Percentiles rank a stretch among this genome's conserved stretches.
Conservation (phyloP, 2,797 vertebrate species). For the Nyctibius grandis region DNA sequence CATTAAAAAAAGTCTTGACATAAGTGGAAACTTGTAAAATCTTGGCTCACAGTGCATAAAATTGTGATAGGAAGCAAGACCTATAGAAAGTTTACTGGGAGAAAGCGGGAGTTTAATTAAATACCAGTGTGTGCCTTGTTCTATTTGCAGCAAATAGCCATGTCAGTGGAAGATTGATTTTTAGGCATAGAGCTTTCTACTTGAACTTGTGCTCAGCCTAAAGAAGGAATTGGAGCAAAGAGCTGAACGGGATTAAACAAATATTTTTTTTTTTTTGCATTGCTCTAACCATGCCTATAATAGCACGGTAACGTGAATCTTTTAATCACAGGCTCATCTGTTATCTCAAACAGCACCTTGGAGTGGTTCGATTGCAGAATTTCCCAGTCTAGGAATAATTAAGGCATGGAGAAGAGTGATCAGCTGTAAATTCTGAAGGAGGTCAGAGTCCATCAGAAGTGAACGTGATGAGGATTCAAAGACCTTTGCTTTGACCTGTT, state of each 20-base stretch:
- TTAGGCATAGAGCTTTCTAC: background rate
- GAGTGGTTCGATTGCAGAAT: background rate
- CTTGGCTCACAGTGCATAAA: background rate
- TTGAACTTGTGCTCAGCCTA: background rate
- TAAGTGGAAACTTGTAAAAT: background rate
- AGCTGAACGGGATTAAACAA: background rate
- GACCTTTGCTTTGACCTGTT: background rate
- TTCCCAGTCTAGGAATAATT: background rate
- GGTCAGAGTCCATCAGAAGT: background rate
- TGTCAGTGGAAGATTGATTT: rapidly evolving
- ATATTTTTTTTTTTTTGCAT: background rate
- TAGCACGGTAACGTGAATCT: background rate
- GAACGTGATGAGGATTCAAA: background rate
- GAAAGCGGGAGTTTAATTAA: background rate
- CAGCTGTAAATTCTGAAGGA: background rate
- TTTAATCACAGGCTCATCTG: background rate
- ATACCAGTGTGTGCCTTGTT: background rate
- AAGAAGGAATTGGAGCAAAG: background rate
- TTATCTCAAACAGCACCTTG: background rate
- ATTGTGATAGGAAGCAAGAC: background rate
- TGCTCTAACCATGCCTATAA: background rate
- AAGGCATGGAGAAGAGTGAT: background rate
- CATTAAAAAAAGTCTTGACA: background rate
- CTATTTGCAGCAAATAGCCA: background rate
- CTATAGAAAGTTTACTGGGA: background rate